A percentile compares a stretch with the other conserved stretches of the same genome.
Evolutionary conservation across 2,113 vertebrate genomes (phyloP).

Genomic region (Falco punctatus): DNA sequence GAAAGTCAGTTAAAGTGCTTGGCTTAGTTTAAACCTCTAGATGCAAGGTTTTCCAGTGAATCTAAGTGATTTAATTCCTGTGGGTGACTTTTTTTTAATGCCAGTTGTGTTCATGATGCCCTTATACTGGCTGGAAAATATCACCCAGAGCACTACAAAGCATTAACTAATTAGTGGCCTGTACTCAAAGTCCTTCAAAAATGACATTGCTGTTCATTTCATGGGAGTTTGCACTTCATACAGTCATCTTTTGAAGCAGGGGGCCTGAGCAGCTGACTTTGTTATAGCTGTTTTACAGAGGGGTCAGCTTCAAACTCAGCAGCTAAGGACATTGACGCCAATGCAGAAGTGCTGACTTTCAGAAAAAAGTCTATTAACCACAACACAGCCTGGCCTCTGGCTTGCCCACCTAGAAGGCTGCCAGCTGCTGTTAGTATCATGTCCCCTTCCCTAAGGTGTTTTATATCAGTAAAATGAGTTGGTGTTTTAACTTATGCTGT

Average conservation of each 20-base stretch:
- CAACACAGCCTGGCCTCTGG: not conserved
- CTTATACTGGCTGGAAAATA: not conserved
- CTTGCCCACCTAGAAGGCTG: not conserved
- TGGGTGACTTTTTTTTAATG: not conserved
- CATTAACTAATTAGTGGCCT: not conserved
- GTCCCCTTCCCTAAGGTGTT: not conserved
- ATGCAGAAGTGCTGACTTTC: not conserved
- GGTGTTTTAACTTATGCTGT: not conserved
- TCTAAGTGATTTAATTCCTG: not conserved
- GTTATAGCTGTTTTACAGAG: not conserved
- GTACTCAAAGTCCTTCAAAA: not conserved
- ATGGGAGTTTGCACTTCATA: not conserved
- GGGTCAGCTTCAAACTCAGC: not conserved
- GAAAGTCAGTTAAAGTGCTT: not conserved
- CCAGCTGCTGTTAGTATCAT: not conserved
- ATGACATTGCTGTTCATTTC: not conserved
- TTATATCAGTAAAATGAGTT: not conserved
- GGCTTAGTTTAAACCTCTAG: not conserved
- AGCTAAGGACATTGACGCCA: accelerated
- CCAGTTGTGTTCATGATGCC: not conserved
- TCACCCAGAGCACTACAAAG: not conserved
- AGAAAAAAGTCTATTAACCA: not conserved
- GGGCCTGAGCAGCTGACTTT: not conserved
- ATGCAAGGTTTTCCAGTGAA: not conserved
- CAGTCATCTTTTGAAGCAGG: accelerated